Percentiles rank a stretch among this genome's conserved stretches.
Conservation (phyloP, 2,113 vertebrate genomes). For the Bothrops jararaca region DNA sequence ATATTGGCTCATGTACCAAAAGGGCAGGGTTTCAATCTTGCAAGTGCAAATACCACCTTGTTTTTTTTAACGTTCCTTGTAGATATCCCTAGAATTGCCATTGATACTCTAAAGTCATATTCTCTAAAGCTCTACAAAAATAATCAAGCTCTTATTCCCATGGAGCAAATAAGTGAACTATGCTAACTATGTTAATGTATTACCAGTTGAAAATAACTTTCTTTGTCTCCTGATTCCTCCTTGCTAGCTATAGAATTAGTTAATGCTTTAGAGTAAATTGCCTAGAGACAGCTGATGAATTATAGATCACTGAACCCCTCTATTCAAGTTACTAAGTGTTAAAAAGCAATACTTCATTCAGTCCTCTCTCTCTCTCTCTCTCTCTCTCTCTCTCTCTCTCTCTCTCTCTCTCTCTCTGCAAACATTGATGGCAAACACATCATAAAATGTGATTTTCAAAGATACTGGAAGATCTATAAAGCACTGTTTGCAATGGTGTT, state of each 20-base stretch:
- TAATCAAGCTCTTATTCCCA: not conserved
- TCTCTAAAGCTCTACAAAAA: not conserved
- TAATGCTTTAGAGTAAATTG: not conserved
- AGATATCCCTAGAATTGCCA: not conserved
- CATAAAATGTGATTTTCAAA: constrained; percentile 12
- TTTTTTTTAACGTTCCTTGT: not conserved
- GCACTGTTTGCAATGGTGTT: constrained; percentile 8
- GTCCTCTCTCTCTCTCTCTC: not conserved
- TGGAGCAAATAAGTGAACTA: fast-evolving
- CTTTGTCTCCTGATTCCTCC: not conserved
- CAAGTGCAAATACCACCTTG: not conserved
- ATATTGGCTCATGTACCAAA: not conserved
- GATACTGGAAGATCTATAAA: constrained; percentile 7
- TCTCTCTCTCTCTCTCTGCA: not conserved
- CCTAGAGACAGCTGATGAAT: not conserved
- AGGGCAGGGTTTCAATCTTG: not conserved
- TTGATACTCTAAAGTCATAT: not conserved
- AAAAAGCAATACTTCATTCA: not conserved
- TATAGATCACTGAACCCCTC: not conserved
- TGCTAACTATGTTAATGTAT: not conserved
- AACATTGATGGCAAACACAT: not conserved
- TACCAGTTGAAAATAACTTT: not conserved
- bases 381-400: not conserved
- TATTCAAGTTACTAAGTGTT: not conserved
- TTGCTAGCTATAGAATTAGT: not conserved